Conservation (phyloP, 2,797 vertebrate genomes). For the Pangasius macronema region DNA sequence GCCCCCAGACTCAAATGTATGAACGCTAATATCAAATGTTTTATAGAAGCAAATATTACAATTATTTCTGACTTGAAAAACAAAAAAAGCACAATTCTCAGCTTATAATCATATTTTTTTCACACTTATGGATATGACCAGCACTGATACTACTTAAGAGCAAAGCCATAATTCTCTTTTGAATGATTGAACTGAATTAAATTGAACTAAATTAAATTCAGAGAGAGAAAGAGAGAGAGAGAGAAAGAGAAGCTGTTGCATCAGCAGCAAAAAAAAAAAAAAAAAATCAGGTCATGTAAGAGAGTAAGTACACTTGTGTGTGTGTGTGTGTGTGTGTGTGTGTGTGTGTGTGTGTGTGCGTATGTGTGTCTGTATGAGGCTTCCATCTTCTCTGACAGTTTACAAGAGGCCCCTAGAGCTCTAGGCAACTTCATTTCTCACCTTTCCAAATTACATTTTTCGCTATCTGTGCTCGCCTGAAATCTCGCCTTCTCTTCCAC, state of each 20-base stretch:
- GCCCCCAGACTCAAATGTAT: neutral
- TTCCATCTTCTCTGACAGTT: conserved; percentile 32
- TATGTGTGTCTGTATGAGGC: neutral
- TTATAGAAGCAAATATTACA: neutral
- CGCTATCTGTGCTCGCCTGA: conserved; percentile 19
- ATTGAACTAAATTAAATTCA: neutral
- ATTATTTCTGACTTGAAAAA: neutral
- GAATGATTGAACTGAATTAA: neutral
- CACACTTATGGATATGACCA: neutral
- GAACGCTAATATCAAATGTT: neutral
- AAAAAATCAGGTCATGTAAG: neutral
- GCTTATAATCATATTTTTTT: neutral
- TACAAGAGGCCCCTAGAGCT: conserved; percentile 35
- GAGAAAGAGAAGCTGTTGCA: neutral
- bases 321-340: neutral
- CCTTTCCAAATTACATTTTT: conserved; percentile 38
- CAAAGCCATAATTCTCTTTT: neutral
- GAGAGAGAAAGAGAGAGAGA: neutral
- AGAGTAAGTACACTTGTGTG: neutral
- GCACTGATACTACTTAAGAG: neutral
- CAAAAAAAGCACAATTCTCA: neutral
- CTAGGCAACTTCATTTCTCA: conserved; percentile 43
- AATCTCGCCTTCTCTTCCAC: conserved; percentile 29
- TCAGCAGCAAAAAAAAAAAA: neutral
- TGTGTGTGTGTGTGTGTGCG: neutral